Evolutionary conservation across 1,140 invertebrate genomes (phyloP), one percentile per base, ranked within the genome.

Genomic region (Lanistes nyassanus): DNA sequence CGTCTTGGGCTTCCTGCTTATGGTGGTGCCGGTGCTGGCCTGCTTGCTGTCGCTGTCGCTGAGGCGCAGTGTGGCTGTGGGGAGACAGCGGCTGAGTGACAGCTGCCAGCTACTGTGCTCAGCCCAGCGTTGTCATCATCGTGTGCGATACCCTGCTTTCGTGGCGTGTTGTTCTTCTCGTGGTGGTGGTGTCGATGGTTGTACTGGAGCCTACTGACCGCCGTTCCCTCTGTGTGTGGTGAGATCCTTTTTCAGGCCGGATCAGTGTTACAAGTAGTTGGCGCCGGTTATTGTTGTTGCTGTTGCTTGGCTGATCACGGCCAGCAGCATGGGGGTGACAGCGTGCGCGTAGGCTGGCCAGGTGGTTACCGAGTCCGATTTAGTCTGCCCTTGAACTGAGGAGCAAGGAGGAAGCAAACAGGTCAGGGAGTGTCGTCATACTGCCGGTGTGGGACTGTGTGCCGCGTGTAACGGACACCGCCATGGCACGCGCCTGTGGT

Each of bases 401-500:
- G 42, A 47, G 9, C 19, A 47, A 47, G 42, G 42, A 47, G 42
- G 9, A n/a, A n/a, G n/a, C n/a, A n/a, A 47, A 47, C 42, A 47
- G 42, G 42, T 6, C 42, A 47, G 5, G 42, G 42, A 47, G 42
- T 47, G 42, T 47, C 5, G 42, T 47, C 9, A 47, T 47, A 47
- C 9, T 16, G 19, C 9, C 42, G 2, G 42, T 47, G 42, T 47
- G 42, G 42, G 5, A 47, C 42, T 47, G 42, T 9, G 42, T 13
- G n/a, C n/a, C n/a, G 42, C 19, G 31, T n/a, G 11, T 23, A 42
- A 68, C 31, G 39, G 47, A 16, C 37, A 56, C 51, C 31, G 65
- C 16, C 42, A n/a, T 56, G n/a, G 51, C 23, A 64, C n/a, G 85
- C 19, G 76, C 88, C 67, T 84, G 85, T 36, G 78, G 62, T n/a